Percentiles rank a stretch among this genome's conserved stretches.
phyloP scores from a whole-genome alignment of 2,888 invertebrate species.

The Drosophila merina region DNA sequence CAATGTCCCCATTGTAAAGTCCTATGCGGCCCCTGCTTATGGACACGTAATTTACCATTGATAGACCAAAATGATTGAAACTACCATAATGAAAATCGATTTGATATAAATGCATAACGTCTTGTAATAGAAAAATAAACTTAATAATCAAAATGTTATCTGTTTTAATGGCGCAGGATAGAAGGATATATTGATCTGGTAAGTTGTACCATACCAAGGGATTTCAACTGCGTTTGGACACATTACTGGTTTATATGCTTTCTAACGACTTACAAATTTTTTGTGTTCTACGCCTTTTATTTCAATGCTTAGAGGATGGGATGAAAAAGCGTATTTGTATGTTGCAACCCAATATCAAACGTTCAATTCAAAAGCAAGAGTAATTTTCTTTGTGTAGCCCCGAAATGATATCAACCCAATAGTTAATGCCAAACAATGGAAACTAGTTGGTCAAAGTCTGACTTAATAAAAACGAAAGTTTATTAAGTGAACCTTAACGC shows the following conservation, averaged over 20 bases:
- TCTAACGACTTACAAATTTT: too few relatives aligned
- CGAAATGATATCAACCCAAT: background rate
- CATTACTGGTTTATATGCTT: too few relatives aligned
- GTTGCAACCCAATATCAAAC: background rate
- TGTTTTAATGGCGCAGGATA: too few relatives aligned
- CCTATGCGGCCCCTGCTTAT: slow-evolving; percentile 24
- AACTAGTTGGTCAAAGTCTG: slow-evolving; percentile 9
- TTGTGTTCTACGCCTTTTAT: too few relatives aligned
- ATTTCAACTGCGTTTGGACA: too few relatives aligned
- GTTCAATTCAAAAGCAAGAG: background rate
- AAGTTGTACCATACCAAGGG: too few relatives aligned
- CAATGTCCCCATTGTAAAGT: slow-evolving; percentile 39
- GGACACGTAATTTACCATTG: slow-evolving; percentile 41
- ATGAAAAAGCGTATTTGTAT: background rate
- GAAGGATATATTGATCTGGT: too few relatives aligned
- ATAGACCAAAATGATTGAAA: background rate
- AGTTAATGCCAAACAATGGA: background rate
- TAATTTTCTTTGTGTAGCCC: background rate
- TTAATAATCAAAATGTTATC: too few relatives aligned
- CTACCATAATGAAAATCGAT: background rate
- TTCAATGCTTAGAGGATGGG: too few relatives aligned
- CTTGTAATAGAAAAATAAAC: background rate
- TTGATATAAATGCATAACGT: background rate
- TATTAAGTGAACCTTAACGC: slow-evolving; percentile 27
- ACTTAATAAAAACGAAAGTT: slow-evolving; percentile 57